Conservation (phyloP, 2,797 vertebrate species). For the Cyclopterus lumpus region DNA sequence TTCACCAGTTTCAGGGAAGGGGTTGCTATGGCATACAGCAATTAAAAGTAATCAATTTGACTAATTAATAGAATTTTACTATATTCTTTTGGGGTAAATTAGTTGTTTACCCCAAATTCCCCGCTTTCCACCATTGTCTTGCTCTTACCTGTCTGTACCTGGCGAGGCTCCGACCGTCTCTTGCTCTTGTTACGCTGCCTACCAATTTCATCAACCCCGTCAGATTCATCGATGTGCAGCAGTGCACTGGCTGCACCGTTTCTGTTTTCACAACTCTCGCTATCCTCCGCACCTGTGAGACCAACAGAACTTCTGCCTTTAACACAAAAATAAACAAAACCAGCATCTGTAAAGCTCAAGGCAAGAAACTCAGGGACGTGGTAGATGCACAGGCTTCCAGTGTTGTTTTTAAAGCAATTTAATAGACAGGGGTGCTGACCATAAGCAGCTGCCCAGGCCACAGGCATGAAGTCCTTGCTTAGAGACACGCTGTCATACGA, state of each 20-base stretch:
- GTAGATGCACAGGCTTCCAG: conserved; percentile 61
- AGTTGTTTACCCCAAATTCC: too few relatives aligned
- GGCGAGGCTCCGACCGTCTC: conserved; percentile 93
- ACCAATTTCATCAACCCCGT: conserved; percentile 89
- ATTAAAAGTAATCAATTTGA: background rate
- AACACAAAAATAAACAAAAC: conserved; percentile 3
- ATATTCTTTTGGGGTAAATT: too few relatives aligned
- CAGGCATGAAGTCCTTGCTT: conserved; percentile 94
- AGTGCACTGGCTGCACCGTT: conserved; percentile 96
- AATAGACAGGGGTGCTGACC: conserved; percentile 82
- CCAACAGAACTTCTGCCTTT: background rate
- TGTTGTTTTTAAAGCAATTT: conserved; percentile 56
- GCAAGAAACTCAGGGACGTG: conserved; percentile 39
- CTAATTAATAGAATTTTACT: too few relatives aligned
- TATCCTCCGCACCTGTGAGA: conserved; percentile 78
- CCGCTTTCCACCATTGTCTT: background rate
- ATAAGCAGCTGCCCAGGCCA: conserved; percentile 93
- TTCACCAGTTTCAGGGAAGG: background rate
- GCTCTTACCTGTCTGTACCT: conserved; percentile 96
- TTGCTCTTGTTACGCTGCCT: conserved; percentile 94
- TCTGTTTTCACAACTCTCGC: conserved; percentile 93
- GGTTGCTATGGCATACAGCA: background rate
- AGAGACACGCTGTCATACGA: conserved; percentile 90
- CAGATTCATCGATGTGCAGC: conserved; percentile 93
- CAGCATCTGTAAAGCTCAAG: conserved; percentile 23